These are phyloP conservation scores for Oreochromis grahami DNA, from an alignment of 2,797 vertebrate genomes.

Conservation along the genomic window DNA sequence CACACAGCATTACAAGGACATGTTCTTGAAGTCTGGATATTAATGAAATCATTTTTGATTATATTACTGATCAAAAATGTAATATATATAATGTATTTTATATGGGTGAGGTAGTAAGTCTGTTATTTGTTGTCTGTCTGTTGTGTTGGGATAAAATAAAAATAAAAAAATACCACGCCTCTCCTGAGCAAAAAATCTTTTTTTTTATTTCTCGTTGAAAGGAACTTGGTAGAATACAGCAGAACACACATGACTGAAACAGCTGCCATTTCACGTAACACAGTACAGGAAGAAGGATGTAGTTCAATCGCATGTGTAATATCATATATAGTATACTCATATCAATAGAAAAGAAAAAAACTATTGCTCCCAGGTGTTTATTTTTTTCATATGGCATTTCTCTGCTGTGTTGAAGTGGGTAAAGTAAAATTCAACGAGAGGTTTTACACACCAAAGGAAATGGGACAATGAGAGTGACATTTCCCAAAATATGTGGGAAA, in stretches of 20 bases:
- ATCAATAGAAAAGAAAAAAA: constrained; percentile 74
- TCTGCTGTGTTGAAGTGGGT: constrained; percentile 80
- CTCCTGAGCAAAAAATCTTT: constrained; percentile 76
- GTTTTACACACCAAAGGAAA: constrained; percentile 64
- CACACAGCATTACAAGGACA: rapidly evolving
- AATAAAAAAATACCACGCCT: constrained; percentile 20
- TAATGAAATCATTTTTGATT: not conserved
- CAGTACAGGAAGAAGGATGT: constrained; percentile 91
- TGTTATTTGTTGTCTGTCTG: rapidly evolving
- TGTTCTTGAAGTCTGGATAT: not conserved
- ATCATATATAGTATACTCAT: constrained; percentile 73
- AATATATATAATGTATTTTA: no score
- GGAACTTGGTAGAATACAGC: constrained; percentile 85
- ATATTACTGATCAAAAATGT: rapidly evolving
- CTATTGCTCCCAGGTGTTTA: constrained; percentile 89
- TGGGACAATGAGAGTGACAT: constrained; percentile 58
- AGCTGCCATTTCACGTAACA: constrained; percentile 98
- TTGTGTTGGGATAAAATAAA: not conserved
- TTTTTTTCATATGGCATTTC: constrained; percentile 78
- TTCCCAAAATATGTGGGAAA: constrained; percentile 48
- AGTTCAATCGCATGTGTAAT: constrained; percentile 81
- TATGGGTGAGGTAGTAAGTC: not conserved
- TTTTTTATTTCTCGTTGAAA: constrained; percentile 81
- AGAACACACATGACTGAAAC: constrained; percentile 93
- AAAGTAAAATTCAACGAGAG: constrained; percentile 67